Conservation (phyloP, 2,797 vertebrate genomes). For the Hypotaenidia philippensis region DNA sequence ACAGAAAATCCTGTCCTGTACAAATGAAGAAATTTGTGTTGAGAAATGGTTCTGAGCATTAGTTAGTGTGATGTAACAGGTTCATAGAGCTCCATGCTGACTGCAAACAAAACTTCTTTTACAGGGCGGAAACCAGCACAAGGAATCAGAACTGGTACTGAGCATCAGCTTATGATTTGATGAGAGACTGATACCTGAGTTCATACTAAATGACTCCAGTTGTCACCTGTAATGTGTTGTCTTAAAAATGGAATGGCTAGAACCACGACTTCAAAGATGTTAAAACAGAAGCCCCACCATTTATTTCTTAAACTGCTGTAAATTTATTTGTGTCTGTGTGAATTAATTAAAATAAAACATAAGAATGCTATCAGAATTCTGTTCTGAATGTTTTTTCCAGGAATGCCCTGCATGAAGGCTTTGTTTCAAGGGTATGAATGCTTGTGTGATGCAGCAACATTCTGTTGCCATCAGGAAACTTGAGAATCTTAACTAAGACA, state of each 20-base stretch:
- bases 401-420: background rate
- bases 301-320: background rate
- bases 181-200: background rate
- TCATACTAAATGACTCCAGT: background rate
- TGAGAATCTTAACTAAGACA: background rate
- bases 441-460: background rate
- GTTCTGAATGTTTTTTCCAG: background rate
- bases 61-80: background rate
- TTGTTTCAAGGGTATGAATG: background rate
- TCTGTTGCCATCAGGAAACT: background rate
- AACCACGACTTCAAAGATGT: background rate
- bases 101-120: background rate
- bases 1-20: background rate
- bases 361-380: background rate
- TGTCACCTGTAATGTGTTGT: background rate
- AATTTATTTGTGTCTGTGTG: background rate
- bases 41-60: background rate
- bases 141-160: background rate
- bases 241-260: background rate
- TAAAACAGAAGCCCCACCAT: background rate
- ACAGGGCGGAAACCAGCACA: background rate
- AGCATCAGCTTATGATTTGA: background rate
- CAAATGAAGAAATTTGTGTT: background rate
- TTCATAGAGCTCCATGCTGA: background rate
- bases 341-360: conserved; percentile 25